Evolutionary conservation across 1,140 invertebrate genomes (phyloP), one percentile per base, ranked within the genome.

Genomic region (Oncopodura yosiiana): DNA sequence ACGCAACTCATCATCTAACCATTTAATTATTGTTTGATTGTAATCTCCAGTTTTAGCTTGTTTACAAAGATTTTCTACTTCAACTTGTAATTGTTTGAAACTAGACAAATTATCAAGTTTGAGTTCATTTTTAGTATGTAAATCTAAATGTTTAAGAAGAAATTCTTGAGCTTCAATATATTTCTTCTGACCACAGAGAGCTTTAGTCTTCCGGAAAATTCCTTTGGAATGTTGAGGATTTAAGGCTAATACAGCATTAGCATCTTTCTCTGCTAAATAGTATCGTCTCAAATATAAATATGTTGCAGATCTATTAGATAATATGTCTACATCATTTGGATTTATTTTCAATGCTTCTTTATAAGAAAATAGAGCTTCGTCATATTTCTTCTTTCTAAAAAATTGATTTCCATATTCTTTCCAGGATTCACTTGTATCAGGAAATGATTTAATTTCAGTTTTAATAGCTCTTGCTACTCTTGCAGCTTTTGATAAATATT

Each of bases 171-270:
- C 48, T 19, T 36, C 14, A n/a, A 16, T 14, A 19, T 37, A 50
- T 19, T 39, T 37, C 24, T n/a, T 38, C 14, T 3, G 3, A n/a
- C 48, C 48, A 9, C n/a, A 16, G 6, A 50, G 18, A 9, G 48
- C 48, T 29, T 50, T 50, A n/a, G 24, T 34, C 24, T 50, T 50
- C 8, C 48, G 30, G 21, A 11, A 50, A 6, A 50, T 8, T 5
- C 6, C 32, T 24, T 50, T 50, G 4, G 18, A 14, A 26, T 50
- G 12, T 8, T 21, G 16, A 14, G 48, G 48, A n/a, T 50, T 34
- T 11, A 39, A 3, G 12, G 32, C 24, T 8, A 50, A 23, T 3
- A 38, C 48, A 3, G 48, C 24, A 8, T 50, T 34, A 11, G 48
- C 34, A 19, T 50, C 48, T 9, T n/a, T 23, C 8, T 37, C 9